A percentile compares a stretch with the other conserved stretches of the same genome.
phyloP scores from a whole-genome alignment of 2,797 vertebrate species.

The Falco columbarius region DNA sequence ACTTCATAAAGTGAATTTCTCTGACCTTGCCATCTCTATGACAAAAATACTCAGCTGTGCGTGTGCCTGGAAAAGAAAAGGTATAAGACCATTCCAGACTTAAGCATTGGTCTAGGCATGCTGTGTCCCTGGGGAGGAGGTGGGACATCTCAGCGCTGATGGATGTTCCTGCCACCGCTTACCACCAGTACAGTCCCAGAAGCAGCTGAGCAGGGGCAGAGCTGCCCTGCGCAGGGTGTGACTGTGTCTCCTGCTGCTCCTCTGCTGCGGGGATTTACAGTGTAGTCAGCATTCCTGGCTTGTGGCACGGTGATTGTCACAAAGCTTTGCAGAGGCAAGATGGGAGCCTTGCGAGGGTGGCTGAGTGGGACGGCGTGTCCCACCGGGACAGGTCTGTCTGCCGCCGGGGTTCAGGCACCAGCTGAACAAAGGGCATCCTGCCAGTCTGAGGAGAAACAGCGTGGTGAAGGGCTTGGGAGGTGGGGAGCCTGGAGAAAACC shows the following conservation, averaged over 20 bases:
- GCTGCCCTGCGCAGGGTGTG: neutral
- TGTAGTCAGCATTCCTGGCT: neutral
- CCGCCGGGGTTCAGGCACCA: neutral
- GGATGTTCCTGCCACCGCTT: neutral
- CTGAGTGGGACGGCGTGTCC: neutral
- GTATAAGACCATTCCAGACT: neutral
- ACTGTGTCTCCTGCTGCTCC: neutral
- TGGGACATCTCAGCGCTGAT: neutral
- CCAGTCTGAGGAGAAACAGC: neutral
- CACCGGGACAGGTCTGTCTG: neutral
- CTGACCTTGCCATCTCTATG: constrained; percentile 5
- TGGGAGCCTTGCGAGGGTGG: neutral
- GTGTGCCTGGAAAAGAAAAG: neutral
- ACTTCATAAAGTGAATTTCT: constrained; percentile 30
- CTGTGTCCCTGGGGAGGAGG: neutral
- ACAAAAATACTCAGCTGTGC: constrained; percentile 14
- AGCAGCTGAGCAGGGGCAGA: neutral
- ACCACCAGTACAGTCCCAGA: neutral
- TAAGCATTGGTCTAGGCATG: neutral
- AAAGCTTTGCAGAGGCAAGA: neutral
- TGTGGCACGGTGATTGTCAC: neutral
- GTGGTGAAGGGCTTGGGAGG: neutral
- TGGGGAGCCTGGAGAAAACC: neutral
- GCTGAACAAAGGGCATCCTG: neutral
- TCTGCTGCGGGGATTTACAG: neutral